phyloP scores from a whole-genome alignment of 1,140 invertebrate species.

The Vanessa tameamea region DNA sequence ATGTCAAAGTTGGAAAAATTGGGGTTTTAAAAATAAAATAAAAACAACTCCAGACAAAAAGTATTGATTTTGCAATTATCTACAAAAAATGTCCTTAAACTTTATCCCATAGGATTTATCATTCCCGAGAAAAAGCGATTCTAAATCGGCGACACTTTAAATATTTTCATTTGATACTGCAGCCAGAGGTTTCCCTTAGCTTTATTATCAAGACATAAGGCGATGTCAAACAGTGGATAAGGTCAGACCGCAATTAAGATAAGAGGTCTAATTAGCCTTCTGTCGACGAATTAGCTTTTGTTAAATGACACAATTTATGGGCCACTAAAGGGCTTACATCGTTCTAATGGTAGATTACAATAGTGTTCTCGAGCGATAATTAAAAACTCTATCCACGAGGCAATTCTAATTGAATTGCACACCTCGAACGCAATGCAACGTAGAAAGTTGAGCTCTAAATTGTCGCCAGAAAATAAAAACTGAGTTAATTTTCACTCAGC shows the following conservation, averaged over 20 bases:
- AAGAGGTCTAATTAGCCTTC: conserved; percentile 34
- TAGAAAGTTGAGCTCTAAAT: too few species aligned
- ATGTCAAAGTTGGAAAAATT: too few species aligned
- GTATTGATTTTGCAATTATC: too few species aligned
- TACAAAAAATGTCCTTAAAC: too few species aligned
- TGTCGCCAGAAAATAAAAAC: too few species aligned
- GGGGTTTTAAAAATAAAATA: too few species aligned
- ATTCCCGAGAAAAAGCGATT: too few species aligned
- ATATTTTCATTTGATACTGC: neutral
- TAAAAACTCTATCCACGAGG: neutral
- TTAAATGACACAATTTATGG: conserved; percentile 24
- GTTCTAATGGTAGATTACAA: neutral
- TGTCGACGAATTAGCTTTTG: conserved; percentile 27
- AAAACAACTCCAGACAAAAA: too few species aligned
- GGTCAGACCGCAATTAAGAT: conserved; percentile 37
- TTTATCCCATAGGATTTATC: too few species aligned
- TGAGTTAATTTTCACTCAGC: too few species aligned
- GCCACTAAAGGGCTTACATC: neutral
- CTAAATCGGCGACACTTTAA: neutral
- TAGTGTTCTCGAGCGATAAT: neutral
- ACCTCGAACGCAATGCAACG: too few species aligned
- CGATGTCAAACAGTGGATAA: conserved; percentile 19
- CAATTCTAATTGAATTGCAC: too few species aligned
- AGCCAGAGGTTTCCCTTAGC: conserved; percentile 1
- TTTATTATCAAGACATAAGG: conserved; percentile 12